Evolutionary conservation across 1,140 invertebrate species (phyloP).

Genomic region (Cherax destructor): DNA sequence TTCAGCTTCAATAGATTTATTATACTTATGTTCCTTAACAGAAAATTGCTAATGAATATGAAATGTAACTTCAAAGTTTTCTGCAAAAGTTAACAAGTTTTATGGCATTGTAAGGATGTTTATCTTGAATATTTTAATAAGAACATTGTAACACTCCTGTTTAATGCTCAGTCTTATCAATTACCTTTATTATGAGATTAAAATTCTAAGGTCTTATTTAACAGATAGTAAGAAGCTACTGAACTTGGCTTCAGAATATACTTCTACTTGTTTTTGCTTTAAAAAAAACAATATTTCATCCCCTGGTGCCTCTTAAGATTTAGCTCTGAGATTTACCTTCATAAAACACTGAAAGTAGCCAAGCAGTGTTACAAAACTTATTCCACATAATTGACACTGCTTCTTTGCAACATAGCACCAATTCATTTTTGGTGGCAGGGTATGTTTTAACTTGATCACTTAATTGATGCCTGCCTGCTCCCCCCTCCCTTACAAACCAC

Average conservation of each 20-base stretch:
- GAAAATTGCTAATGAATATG: neutral
- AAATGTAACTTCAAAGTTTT: neutral
- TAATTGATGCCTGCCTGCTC: too few species aligned
- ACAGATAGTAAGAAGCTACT: neutral
- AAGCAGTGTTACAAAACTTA: neutral
- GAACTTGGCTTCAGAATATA: neutral
- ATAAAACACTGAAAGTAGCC: neutral
- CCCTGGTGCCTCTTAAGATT: slow-evolving; percentile 5
- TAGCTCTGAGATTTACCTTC: neutral
- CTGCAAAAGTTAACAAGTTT: neutral
- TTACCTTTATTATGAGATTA: neutral
- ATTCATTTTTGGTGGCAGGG: neutral
- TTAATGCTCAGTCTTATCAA: neutral
- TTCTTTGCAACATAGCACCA: neutral
- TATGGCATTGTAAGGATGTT: neutral
- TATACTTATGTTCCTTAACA: neutral
- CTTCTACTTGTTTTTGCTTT: neutral
- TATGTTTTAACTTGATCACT: slow-evolving; percentile 1
- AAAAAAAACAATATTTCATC: slow-evolving; percentile 4
- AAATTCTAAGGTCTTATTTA: neutral
- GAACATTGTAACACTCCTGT: neutral
- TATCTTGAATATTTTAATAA: neutral
- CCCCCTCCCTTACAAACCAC: neutral
- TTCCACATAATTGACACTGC: neutral
- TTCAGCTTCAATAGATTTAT: neutral